Conservation (phyloP, 1,140 invertebrate species). For the Hyphantria cunea region DNA sequence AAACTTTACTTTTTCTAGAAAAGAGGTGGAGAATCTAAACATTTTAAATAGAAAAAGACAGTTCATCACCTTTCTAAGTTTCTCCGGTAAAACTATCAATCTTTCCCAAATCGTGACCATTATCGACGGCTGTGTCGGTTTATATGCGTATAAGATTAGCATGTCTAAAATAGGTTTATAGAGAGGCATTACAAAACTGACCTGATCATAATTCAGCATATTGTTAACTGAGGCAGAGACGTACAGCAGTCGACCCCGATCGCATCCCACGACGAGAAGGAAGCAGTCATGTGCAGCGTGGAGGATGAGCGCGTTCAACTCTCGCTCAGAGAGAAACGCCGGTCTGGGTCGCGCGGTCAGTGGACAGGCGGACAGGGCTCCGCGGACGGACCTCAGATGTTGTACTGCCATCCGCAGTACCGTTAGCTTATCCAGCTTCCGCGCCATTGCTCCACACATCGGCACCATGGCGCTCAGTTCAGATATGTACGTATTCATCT, state of each 20-base stretch:
- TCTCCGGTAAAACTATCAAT: too few relatives aligned
- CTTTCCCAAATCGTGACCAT: too few relatives aligned
- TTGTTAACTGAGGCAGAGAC: constrained; percentile 95
- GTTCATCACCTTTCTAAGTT: too few relatives aligned
- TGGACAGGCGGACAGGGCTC: constrained; percentile 58
- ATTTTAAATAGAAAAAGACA: too few relatives aligned
- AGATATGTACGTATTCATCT: constrained; percentile 98
- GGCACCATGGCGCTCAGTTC: constrained; percentile 95
- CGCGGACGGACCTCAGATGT: constrained; percentile 85
- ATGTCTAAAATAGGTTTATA: too few relatives aligned
- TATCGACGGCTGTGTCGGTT: too few relatives aligned
- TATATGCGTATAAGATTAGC: too few relatives aligned
- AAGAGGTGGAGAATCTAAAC: too few relatives aligned
- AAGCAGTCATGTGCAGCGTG: constrained; percentile 95
- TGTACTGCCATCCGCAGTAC: constrained; percentile 97
- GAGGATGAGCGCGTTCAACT: constrained; percentile 91
- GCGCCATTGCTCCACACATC: constrained; percentile 95
- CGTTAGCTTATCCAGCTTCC: constrained; percentile 96
- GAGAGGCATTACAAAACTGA: constrained; percentile 56
- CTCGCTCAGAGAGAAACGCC: constrained; percentile 93
- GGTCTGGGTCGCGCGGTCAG: constrained; percentile 85
- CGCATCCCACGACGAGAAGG: constrained; percentile 96
- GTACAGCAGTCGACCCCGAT: constrained; percentile 94
- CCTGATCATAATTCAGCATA: constrained; percentile 93
- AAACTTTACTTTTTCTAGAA: too few relatives aligned